Evolutionary conservation across 2,797 vertebrate genomes (phyloP).

Genomic region (Poeciliopsis presidionis): DNA sequence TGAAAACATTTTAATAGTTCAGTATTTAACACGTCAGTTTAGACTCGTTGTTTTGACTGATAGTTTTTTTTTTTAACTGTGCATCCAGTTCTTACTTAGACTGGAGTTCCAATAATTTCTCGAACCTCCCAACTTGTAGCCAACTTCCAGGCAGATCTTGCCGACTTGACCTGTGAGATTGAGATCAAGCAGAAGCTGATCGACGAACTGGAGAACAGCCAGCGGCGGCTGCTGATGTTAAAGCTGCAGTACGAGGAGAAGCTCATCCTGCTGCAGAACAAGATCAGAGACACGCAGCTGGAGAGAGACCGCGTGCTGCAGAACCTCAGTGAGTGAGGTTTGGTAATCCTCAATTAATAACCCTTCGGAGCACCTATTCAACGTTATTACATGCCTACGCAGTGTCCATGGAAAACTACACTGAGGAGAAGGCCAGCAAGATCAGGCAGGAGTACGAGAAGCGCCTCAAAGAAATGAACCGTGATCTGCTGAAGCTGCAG

Average conservation of each 20-base stretch:
- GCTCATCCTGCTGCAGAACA: conserved; percentile 95
- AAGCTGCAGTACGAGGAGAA: conserved; percentile 98
- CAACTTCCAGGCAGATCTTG: conserved; percentile 93
- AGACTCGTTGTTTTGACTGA: not conserved
- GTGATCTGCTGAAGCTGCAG: conserved; percentile 94
- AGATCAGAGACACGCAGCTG: conserved; percentile 96
- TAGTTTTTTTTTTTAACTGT: not conserved
- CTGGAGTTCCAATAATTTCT: conserved; percentile 4
- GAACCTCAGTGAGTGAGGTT: conserved; percentile 90
- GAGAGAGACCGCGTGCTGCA: conserved; percentile 95
- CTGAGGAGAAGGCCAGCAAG: conserved; percentile 93
- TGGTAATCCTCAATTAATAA: not conserved
- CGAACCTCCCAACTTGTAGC: conserved; percentile 65
- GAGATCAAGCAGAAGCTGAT: conserved; percentile 99
- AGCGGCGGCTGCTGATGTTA: conserved; percentile 90
- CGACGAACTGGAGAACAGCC: conserved; percentile 98
- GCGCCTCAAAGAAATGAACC: conserved; percentile 95
- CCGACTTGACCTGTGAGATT: conserved; percentile 96
- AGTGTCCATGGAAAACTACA: conserved; percentile 99
- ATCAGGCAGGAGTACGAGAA: conserved; percentile 96
- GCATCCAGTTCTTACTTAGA: not conserved
- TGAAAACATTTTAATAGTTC: not conserved
- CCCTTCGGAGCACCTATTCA: not conserved
- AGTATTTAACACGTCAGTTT: not conserved
- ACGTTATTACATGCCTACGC: not conserved